Base-by-base conservation (phyloP, 2,888 invertebrate species). In the Autographa pulchrina region DNA sequence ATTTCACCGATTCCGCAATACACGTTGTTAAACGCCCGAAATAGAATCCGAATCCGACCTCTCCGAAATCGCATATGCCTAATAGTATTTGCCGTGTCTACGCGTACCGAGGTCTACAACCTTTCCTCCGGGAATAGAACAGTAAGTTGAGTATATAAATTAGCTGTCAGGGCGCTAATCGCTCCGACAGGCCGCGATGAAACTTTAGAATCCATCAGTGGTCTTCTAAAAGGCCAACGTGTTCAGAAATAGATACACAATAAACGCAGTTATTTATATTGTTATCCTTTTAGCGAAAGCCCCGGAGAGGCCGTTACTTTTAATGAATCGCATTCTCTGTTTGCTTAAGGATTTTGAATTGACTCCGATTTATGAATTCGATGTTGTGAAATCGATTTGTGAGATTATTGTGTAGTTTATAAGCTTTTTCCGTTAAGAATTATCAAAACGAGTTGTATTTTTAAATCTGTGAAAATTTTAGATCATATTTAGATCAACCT, bases 101-200 rank as follows among this genome's bases (percentile, higher is more conserved):
- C 77, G 79, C 78, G 73, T 85, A 80, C 66, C 65, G 48, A 72
- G 70, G 84, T 89, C 92, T 92, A 85, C 85, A 87, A 81, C 82
- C 81, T 87, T 89, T 89, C 90, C 90, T 84, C 90, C 90, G 86
- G 87, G 92, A 95, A 96, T 95, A 95, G 94, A 94, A 91, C 91
- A 87, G 94, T 95, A 94, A 94, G 94, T 95, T 93, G 94, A 94
- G 94, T 94, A 94, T 93, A 95, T 95, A 95, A 95, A 96, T 96
- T 95, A 95, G 94, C 95, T 96, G 96, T 95, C 95, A 94, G 88
- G 84, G 81, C 92, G 94, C 95, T 96, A 96, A 96, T 96, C 96
- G 96, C 83, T 94, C 92, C 88, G 94, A 94, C 96, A 95, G 93
- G 90, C 94, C 92, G 93, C 95, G 95, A 94, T 94, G 95, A 95